Evolutionary conservation across 92 coral and sea anemone genomes (phyloP), one percentile per base, ranked within the genome.

Genomic region (Umimayanthus chanpuru): DNA sequence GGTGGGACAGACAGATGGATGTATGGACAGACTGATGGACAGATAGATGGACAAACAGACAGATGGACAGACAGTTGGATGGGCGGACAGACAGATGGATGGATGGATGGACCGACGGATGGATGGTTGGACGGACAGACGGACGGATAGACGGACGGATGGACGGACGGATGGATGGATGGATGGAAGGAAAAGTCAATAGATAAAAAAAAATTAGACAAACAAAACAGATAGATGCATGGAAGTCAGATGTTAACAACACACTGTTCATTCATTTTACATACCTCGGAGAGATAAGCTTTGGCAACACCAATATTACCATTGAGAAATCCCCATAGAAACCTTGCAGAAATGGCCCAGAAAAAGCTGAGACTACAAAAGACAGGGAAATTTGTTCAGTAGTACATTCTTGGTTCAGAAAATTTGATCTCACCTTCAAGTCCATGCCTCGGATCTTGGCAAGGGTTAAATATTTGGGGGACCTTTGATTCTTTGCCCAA

Each of bases 321-420:
- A 81, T 81, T 81, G 56, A 81, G 86, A 81, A 81, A 81, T 64
- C 86, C 86, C 86, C 86, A 81, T 3, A 81, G 86, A 81, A 81
- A 81, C 70, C 86, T 81, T 23, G 86, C 50, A 6, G 76, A 64
- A 38, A 81, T 65, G 36, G 86, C 86, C 86, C 76, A 66, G 53
- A 23, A 18, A 23, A 81, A 81, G 44, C 44, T 81, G 55, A 65
- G 29, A 47, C 86, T 81, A 30, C 78, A 74, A 74, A 74, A 41
- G 50, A 74, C 77, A 32, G 32, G 6, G 40, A 79, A 15, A 15
- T 28, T 30, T 79, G 64, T 23, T 58, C 16, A 55, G 1, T 44
- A 50, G 0, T 28, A 5, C 49, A 10, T 26, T 8, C 18, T 21
- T 73, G 20, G 40, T 73, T 29, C 41, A 73, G 7, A 32, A 8